phyloP scores from a whole-genome alignment of 2,888 invertebrate species.

The Gibbula magus region DNA sequence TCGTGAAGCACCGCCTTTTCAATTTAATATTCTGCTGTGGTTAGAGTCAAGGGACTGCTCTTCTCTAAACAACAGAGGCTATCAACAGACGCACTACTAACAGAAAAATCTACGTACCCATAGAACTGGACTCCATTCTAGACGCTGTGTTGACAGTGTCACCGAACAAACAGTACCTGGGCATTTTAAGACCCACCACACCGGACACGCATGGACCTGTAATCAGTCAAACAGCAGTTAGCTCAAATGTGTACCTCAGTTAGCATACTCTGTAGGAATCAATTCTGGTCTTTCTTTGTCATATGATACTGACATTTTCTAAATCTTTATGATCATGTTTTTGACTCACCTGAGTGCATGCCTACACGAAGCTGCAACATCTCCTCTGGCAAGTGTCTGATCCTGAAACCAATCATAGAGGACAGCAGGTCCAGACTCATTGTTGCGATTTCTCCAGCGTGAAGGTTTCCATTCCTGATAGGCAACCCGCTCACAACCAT shows the following conservation, averaged over 20 bases:
- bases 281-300: too few species aligned
- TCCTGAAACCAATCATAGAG: conserved; percentile 50
- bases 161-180: conserved; percentile 56
- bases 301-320: too few species aligned
- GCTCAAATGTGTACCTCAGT: too few species aligned
- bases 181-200: conserved; percentile 56
- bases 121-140: conserved; percentile 54
- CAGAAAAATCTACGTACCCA: conserved; percentile 34
- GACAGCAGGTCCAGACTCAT: conserved; percentile 55
- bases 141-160: conserved; percentile 56
- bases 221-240: too few species aligned
- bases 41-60: too few species aligned
- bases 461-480: conserved; percentile 54
- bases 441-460: conserved; percentile 58
- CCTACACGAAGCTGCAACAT: conserved; percentile 52
- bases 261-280: too few species aligned
- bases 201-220: conserved; percentile 52
- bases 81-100: too few species aligned
- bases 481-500: conserved; percentile 63
- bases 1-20: too few species aligned
- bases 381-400: conserved; percentile 46
- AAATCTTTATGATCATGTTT: too few species aligned
- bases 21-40: too few species aligned
- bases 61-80: too few species aligned
- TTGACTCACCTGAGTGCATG: conserved; percentile 49